These are phyloP conservation scores for Monochamus alternatus DNA, from an alignment of 2,888 invertebrate genomes.

Conservation along the genomic window DNA sequence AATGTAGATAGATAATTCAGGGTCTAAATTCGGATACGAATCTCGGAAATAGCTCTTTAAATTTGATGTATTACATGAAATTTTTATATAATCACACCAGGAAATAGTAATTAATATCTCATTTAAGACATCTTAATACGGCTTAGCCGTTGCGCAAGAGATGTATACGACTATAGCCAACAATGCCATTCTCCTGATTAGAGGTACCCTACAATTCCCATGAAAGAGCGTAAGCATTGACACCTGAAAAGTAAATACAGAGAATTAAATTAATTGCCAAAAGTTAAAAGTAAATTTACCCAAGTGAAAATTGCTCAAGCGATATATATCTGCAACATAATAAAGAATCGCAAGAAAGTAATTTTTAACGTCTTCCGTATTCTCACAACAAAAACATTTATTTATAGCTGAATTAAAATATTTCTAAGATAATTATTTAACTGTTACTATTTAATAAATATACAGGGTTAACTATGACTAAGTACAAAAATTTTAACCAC, in stretches of 20 bases:
- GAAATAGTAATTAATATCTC: neutral
- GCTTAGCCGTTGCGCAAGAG: neutral
- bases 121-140: neutral
- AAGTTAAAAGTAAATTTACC: constrained; percentile 13
- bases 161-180: neutral
- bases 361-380: constrained; percentile 18
- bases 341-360: constrained; percentile 21
- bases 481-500: too few relatives aligned
- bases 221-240: neutral
- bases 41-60: too few relatives aligned
- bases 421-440: too few relatives aligned
- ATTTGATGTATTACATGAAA: too few relatives aligned
- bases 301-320: constrained; percentile 24
- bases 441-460: too few relatives aligned
- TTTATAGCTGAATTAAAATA: too few relatives aligned
- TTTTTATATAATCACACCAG: neutral
- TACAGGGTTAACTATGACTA: too few relatives aligned
- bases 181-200: neutral
- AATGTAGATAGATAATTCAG: too few relatives aligned
- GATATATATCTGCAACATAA: constrained; percentile 14
- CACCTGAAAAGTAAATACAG: constrained; percentile 7
- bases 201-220: constrained; percentile 14
- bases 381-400: constrained; percentile 5
- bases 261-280: constrained; percentile 17
- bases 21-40: too few relatives aligned